Evolutionary conservation across 2,113 vertebrate species (phyloP), one percentile per base, ranked within the genome.

Genomic region (Heteronetta atricapilla): DNA sequence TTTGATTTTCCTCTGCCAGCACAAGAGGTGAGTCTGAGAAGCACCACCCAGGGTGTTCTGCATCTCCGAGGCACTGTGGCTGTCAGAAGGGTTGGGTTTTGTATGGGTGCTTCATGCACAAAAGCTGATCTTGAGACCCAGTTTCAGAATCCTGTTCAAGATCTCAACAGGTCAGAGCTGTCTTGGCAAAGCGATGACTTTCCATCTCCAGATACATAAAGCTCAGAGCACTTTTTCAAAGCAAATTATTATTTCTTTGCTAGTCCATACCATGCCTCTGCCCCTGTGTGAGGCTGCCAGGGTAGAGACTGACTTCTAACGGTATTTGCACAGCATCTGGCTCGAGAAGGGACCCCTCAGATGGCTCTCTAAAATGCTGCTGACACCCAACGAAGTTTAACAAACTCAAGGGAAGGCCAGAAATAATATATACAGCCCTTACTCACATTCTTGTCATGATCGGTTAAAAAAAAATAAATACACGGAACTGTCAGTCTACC

Each of bases 391-490:
- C 62, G 82, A 94, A 90, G 77, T 85, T 63, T 70, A 95, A 87
- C 86, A 94, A 96, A 90, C 78, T 34, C 50, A 11, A 38, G 70
- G 67, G 36, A 94, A 85, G 62, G 50, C 77, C 88, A 95, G 93
- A 89, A 96, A 93, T 73, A 86, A 92, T 34, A 90, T 25, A 79
- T 74, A 19, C 17, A 42, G 60, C 64, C 60, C 29, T 14, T 74
- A 28, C 36, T 94, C 86, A 69, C 94, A 89, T 95, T 97, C 93
- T 96, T 90, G 83, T 93, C 80, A 58, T 90, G 88, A 94, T 66
- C 74, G 89, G 93, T 95, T 92, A 93, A 91, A 96, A 90, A 90
- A 82, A 88, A 95, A 93, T 82, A 96, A 95, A 93, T 92, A 95
- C 36, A 82, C 70, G 8, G 6, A 82, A 69, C 90, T 70, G 50